phyloP scores from a whole-genome alignment of 1,140 invertebrate genomes.

The Aphelinus atriplicis region DNA sequence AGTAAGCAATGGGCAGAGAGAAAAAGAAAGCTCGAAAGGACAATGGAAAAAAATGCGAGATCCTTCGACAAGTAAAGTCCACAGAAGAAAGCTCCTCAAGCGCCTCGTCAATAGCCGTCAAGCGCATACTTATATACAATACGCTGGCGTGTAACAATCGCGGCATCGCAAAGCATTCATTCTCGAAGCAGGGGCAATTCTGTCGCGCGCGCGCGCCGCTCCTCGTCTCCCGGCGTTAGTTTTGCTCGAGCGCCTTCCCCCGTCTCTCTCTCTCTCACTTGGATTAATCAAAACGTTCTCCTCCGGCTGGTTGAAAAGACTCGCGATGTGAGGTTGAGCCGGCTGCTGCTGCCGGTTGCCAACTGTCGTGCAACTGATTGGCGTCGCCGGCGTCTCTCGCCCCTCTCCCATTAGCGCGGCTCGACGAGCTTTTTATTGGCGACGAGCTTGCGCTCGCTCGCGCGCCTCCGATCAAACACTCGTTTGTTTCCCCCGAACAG shows the following conservation, averaged over 20 bases:
- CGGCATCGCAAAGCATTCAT: neutral
- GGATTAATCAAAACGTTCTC: conserved; percentile 23
- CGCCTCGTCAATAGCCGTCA: too few relatives aligned
- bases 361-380: conserved; percentile 16
- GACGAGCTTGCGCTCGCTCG: neutral
- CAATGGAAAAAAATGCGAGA: too few relatives aligned
- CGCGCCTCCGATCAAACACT: neutral
- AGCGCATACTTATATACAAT: too few relatives aligned
- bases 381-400: neutral
- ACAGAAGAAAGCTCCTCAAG: too few relatives aligned
- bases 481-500: conserved; percentile 13
- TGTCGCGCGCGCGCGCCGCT: too few relatives aligned
- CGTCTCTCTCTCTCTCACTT: neutral
- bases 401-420: conserved; percentile 15
- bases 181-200: neutral
- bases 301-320: neutral
- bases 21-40: too few relatives aligned
- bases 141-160: too few relatives aligned
- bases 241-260: neutral
- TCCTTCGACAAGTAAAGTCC: too few relatives aligned
- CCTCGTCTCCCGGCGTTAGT: neutral
- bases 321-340: conserved; percentile 15
- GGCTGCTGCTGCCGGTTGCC: neutral
- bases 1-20: too few relatives aligned
- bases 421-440: conserved; percentile 24